Evolutionary conservation across 1,140 invertebrate species (phyloP), one percentile per base, ranked within the genome.

Genomic region (Mamestra configurata): DNA sequence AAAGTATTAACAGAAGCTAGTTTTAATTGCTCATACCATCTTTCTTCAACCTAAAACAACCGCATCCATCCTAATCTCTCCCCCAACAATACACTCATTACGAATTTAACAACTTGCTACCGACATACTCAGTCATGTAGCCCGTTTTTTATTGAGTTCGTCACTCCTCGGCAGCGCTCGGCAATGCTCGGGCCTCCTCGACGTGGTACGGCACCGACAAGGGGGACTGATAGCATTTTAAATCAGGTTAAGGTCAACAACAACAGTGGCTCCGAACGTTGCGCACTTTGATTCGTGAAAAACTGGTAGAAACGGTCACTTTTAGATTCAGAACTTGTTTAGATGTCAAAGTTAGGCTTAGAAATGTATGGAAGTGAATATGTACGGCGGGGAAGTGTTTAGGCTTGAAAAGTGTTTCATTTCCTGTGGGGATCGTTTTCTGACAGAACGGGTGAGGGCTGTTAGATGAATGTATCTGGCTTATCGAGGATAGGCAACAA

Each of bases 171-270:
- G 57, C 11, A 35, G 13, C 10, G n/a, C 20, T 55, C 53, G 72
- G 72, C 24, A 59, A 46, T 1, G 22, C 27, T 46, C 24, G 35
- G 55, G 2, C 10, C 8, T 24, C 31, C 51, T 27, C 82, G 77
- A 71, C 79, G 76, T 79, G 13, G 27, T 77, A 77, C 57, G 59
- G 46, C 11, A 64, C 57, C 57, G 46, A 40, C 61, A 20, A 24
- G 80, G 81, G 79, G 57, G 78, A 86, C 83, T 90, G 90, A 90
- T 91, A 88, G 92, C 90, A 93, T 94, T 92, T 94, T 92, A 92
- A 92, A 94, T 91, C 87, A 91, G 90, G 91, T 93, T 93, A 93
- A 93, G 93, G 93, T 93, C 90, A 90, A 79, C 82, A 82, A 59
- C 64, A 80, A 76, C 59, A 76, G 51, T 57, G 64, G 46, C 20